These are phyloP conservation scores for Pteropus rufus DNA, from an alignment of 2,797 vertebrate genomes.

Conservation along the genomic window DNA sequence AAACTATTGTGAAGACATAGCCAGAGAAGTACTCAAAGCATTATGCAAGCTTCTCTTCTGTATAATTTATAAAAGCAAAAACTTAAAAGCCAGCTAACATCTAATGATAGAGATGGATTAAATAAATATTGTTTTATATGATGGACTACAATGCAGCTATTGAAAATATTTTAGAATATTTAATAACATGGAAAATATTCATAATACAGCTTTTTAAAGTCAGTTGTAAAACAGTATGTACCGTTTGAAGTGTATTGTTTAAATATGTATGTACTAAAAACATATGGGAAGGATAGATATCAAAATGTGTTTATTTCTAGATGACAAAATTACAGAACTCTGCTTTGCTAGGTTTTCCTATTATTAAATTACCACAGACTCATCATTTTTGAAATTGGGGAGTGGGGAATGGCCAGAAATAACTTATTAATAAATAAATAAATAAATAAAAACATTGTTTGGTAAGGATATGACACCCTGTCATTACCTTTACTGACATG, in stretches of 20 bases:
- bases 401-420: background rate
- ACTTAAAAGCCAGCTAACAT: background rate
- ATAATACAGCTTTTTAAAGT: background rate
- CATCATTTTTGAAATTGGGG: background rate
- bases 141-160: background rate
- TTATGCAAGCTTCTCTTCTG: background rate
- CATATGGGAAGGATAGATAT: background rate
- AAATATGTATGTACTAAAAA: background rate
- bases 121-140: background rate
- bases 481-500: background rate
- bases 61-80: background rate
- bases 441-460: background rate
- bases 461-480: background rate
- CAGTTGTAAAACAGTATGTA: background rate
- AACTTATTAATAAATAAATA: background rate
- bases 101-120: background rate
- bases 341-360: background rate
- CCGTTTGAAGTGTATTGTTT: background rate
- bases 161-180: slow-evolving; percentile 10
- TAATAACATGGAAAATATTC: background rate
- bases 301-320: background rate
- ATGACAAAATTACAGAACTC: background rate
- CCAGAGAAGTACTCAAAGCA: background rate
- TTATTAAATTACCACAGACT: background rate
- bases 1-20: background rate